Base-by-base conservation (phyloP, 2,888 invertebrate genomes). In the Leptothorax acervorum region DNA sequence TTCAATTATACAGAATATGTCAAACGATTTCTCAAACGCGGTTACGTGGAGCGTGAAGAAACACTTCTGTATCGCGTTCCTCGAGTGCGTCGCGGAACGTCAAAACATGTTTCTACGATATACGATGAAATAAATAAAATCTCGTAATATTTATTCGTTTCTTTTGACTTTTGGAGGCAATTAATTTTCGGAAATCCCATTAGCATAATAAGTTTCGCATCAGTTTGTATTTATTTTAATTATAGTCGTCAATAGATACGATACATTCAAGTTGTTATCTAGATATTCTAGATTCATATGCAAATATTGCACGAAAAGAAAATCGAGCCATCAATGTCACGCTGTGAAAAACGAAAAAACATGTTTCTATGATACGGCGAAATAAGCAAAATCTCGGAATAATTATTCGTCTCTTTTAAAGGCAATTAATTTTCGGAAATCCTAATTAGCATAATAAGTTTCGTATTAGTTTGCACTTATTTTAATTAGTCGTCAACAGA, bases 11-110 rank as follows among this genome's bases (percentile, higher is more conserved):
- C 79, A 3, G 70, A 70, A 57, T 57, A 70, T 70, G 79, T 70
- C 35, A 79, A 70, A 79, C 57, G 79, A 35, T 79, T 79, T 79
- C 79, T 79, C 79, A 79, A 70, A 35, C 45, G 57, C 55, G 35
- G 23, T 55, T 68, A 68, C 35, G 23, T 23, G n/a, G 15, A 66
- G n/a, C 53, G 31, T 39, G 35, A 53, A 66, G 57, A 45, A 31
- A 42, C 68, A 23, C 28, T 57, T 57, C 3, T 28, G 9, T 23
- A 0, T 68, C 12, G 6, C 35, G 11, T 23, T 57, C 31, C 60
- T 31, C 39, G 35, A 45, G 45, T 45, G 28, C 66, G 18, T 63
- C 23, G 12, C 11, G 45, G n/a, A 55, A 68, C n/a, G 23, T 68
- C 11, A 57, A 55, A 57, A 31, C 55, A n/a, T 2, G 35, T 57